A percentile compares a stretch with the other conserved stretches of the same genome.
phyloP scores from a whole-genome alignment of 2,888 invertebrate genomes.

The Neria commutata region DNA sequence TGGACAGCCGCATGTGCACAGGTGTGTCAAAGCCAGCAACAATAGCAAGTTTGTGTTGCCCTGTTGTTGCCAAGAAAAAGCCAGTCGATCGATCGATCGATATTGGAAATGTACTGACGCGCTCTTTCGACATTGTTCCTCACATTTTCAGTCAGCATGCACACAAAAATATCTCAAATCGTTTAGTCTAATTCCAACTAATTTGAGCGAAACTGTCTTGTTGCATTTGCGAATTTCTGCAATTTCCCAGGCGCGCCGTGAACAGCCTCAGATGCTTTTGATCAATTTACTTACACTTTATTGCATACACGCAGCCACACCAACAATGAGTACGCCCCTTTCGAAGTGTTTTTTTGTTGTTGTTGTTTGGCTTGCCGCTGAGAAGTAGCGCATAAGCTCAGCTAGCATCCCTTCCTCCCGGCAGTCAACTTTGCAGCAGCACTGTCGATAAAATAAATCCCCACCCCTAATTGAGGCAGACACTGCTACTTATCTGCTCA shows the following conservation, averaged over 20 bases:
- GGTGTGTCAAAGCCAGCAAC: not conserved
- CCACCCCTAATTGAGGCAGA: conserved; percentile 48
- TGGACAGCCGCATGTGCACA: not conserved
- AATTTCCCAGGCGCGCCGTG: too few species aligned
- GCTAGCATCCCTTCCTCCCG: not conserved
- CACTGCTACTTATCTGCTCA: conserved; percentile 39
- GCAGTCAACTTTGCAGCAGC: not conserved
- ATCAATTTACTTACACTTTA: conserved; percentile 48
- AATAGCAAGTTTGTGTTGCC: too few species aligned
- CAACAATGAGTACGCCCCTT: not conserved
- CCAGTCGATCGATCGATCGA: too few species aligned
- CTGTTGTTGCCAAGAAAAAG: too few species aligned
- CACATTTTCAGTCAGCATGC: too few species aligned
- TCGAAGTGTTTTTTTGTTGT: not conserved
- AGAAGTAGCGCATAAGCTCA: not conserved
- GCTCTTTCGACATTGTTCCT: too few species aligned
- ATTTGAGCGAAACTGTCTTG: too few species aligned
- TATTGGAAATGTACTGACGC: too few species aligned
- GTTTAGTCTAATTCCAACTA: too few species aligned
- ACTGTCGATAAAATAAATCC: not conserved
- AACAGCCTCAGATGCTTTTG: conserved; percentile 32
- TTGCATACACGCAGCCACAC: too few species aligned
- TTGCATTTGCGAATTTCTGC: too few species aligned
- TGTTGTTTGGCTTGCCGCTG: not conserved
- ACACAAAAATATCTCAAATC: too few species aligned